Base-by-base conservation (phyloP, 2,113 vertebrate genomes). In the Rhipidura dahli region DNA sequence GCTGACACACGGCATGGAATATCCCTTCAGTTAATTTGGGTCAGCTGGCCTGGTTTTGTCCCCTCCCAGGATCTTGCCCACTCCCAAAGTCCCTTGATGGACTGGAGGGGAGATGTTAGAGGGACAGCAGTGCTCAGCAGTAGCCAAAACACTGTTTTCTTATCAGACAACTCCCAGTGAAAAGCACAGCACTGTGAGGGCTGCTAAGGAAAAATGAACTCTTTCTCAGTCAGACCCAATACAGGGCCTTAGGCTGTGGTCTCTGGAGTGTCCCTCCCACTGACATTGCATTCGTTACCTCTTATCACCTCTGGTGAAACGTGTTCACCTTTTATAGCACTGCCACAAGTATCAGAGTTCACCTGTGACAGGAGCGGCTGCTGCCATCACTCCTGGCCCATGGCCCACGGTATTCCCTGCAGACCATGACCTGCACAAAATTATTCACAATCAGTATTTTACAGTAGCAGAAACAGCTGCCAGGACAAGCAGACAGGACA, bases 81-180 rank as follows among this genome's bases (percentile, higher is more conserved):
- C 20, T 40, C 16, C 44, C 35, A 57, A 26, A 26, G 42, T 11
- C 35, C 16, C 35, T 35, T 16, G 24, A 30, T 9, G 10, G 15
- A 30, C 5, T 7, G n/a, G 30, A 56, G 35, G 12, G 13, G 20
- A 10, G 7, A 49, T 42, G 16, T 75, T 7, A 26, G 51, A 57
- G 6, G 10, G 7, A 26, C 30, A 30, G 13, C 0, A 0, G 4
- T 57, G 20, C 20, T 24, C 35, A 57, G 24, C 70, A 57, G 35
- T 2, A 66, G 31, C 20, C 51, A 42, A 57, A 85, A 66, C 24
- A 20, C 8, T 30, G 15, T 3, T 30, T 16, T 49, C 13, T 35
- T 30, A 35, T 28, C 42, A 57, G 9, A 24, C 60, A 49, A 16
- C 16, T 26, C 8, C 35, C 50, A n/a, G 1, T 8, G n/a, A 24